phyloP scores from a whole-genome alignment of 1,140 invertebrate species.

The Anagrus nilaparvatae region DNA sequence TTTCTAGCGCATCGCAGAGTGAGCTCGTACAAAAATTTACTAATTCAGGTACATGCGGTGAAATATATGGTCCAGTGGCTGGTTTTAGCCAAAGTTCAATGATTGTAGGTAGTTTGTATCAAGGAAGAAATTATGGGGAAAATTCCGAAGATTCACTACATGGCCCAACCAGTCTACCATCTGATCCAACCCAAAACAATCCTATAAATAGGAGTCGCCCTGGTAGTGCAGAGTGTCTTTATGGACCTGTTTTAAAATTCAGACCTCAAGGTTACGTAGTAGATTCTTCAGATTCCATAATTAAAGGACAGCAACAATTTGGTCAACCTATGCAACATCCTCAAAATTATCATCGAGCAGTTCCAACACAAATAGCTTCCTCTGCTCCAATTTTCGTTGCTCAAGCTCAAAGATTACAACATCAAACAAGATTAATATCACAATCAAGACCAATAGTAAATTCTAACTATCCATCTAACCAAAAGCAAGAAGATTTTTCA shows the following conservation, averaged over 20 bases:
- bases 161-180: no score
- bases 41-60: conserved; percentile 15
- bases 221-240: conserved; percentile 33
- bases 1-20: conserved; percentile 20
- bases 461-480: no score
- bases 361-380: conserved; percentile 31
- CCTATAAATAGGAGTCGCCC: no score
- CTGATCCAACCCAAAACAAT: background rate
- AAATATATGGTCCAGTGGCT: conserved; percentile 38
- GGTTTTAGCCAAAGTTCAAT: conserved; percentile 39
- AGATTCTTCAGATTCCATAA: no score
- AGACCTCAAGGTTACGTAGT: no score
- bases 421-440: no score
- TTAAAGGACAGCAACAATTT: no score
- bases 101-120: conserved; percentile 36
- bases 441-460: no score
- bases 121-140: no score
- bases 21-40: conserved; percentile 31
- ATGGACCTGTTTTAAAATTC: conserved; percentile 39
- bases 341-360: conserved; percentile 28
- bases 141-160: no score
- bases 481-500: no score
- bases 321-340: no score
- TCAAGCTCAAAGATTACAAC: conserved; percentile 31
- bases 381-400: conserved; percentile 26